Percentiles rank a stretch among this genome's conserved stretches.
Evolutionary conservation across 2,797 vertebrate genomes (phyloP).

Genomic region (Pipistrellus pygmaeus): DNA sequence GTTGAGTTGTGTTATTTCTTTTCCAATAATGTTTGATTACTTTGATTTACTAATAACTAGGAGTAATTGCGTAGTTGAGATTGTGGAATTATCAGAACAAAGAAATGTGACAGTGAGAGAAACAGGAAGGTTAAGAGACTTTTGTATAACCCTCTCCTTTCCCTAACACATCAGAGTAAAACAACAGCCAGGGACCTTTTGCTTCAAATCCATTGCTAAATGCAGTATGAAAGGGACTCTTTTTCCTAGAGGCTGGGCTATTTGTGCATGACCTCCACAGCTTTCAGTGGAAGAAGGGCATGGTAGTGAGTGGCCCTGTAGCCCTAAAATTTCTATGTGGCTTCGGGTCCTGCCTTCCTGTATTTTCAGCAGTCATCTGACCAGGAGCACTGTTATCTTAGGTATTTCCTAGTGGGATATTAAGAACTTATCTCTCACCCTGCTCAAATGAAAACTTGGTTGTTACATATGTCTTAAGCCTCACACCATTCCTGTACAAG

Average conservation of each 20-base stretch:
- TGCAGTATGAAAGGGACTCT: accelerated
- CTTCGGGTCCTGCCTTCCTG: background rate
- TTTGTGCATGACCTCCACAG: background rate
- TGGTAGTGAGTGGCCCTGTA: background rate
- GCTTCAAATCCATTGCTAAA: background rate
- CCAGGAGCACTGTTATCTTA: background rate
- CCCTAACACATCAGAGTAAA: background rate
- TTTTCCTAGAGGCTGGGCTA: background rate
- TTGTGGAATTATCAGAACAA: background rate
- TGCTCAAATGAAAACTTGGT: conserved; percentile 36
- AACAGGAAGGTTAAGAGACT: background rate
- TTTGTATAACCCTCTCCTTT: background rate
- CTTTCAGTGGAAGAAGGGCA: background rate
- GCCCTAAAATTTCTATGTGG: background rate
- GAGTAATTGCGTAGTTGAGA: background rate
- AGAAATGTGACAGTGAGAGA: background rate
- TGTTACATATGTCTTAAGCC: background rate
- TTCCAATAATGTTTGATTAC: background rate
- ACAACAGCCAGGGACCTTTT: background rate
- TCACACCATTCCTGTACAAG: background rate
- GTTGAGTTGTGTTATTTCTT: background rate
- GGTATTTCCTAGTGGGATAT: background rate
- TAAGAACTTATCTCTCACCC: conserved; percentile 28
- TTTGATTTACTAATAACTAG: background rate
- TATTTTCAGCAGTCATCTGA: conserved; percentile 11